phyloP scores from a whole-genome alignment of 2,888 invertebrate genomes.

The Patella pellucida region DNA sequence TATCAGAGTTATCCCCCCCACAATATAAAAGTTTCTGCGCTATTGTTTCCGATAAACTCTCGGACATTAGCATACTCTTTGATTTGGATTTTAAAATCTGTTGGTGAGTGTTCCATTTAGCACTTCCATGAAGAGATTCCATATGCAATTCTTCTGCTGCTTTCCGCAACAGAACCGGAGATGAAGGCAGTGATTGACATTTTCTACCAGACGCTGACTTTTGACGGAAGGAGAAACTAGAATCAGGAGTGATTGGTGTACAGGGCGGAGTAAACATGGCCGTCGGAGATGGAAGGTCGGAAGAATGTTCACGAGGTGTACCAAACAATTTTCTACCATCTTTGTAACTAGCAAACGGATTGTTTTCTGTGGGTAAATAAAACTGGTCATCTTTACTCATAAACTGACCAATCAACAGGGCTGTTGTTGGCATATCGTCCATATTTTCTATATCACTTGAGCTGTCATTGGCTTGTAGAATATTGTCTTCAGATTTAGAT shows the following conservation, averaged over 20 bases:
- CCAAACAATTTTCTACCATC: conserved; percentile 60
- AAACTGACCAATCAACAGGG: conserved; percentile 72
- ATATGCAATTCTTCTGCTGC: conserved; percentile 61
- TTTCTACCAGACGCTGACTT: conserved; percentile 34
- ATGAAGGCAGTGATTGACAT: conserved; percentile 66
- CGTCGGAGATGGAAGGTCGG: conserved; percentile 80
- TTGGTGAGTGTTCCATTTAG: conserved; percentile 35
- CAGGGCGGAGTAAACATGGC: conserved; percentile 61
- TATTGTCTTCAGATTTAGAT: conserved; percentile 63
- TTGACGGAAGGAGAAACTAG: not conserved
- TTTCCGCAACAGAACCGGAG: conserved; percentile 59
- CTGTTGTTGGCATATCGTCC: conserved; percentile 16
- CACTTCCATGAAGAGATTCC: conserved; percentile 60
- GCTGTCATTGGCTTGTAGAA: conserved; percentile 52
- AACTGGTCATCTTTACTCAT: conserved; percentile 78
- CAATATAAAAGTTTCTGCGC: not conserved
- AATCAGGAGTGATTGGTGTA: conserved; percentile 46
- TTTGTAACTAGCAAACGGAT: conserved; percentile 63
- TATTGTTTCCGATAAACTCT: conserved; percentile 9
- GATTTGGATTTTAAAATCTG: conserved; percentile 17
- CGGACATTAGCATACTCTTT: conserved; percentile 30
- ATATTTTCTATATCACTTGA: conserved; percentile 20
- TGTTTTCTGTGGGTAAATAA: conserved; percentile 65
- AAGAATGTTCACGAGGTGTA: conserved; percentile 21
- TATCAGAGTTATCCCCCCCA: not conserved